Base-by-base conservation (phyloP, 2,113 vertebrate genomes). In the Amia ocellicauda region DNA sequence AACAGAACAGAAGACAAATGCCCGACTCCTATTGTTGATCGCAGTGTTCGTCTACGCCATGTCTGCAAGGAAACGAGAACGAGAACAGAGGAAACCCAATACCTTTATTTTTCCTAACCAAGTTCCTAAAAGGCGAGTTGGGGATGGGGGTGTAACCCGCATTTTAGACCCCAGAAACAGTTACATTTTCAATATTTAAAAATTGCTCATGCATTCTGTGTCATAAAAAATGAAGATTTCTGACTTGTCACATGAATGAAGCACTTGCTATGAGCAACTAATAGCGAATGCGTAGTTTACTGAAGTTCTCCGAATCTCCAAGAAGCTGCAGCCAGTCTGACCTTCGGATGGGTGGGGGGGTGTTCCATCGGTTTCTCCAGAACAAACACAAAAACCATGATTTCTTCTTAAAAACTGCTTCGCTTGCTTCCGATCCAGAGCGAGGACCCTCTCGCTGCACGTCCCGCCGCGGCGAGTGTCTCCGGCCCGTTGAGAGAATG, bases 201-300 rank as follows among this genome's bases (percentile, higher is more conserved):
- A 74, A 60, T 77, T 78, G 80, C 66, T 80, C 68, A 78, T 82
- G 83, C 77, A 79, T 81, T 79, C 70, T 71, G 77, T 36, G 5
- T 36, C 31, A 7, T 36, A 36, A 36, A 36, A 36, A 1, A 36
- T 36, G 5, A 36, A 11, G 31, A 36, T n/a, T n/a, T n/a, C n/a
- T n/a, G n/a, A n/a, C 31, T 36, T 5, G 11, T 36, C 5, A 36
- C 31, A 36, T 36, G 5, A 36, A 36, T 36, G 11, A 36, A 36
- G 31, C 31, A 36, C 31, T 36, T 36, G 31, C 31, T 36, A 36
- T 36, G 31, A 36, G 31, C 31, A 36, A 36, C 31, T 36, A 36
- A 36, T 11, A 36, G 31, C 31, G 31, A 36, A 11, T 7, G 31
- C 31, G 11, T 36, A 7, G 5, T 36, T 36, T 36, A 36, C 11